Evolutionary conservation across 2,888 invertebrate genomes (phyloP), one percentile per base, ranked within the genome.

Genomic region (Sarcophaga carnaria): DNA sequence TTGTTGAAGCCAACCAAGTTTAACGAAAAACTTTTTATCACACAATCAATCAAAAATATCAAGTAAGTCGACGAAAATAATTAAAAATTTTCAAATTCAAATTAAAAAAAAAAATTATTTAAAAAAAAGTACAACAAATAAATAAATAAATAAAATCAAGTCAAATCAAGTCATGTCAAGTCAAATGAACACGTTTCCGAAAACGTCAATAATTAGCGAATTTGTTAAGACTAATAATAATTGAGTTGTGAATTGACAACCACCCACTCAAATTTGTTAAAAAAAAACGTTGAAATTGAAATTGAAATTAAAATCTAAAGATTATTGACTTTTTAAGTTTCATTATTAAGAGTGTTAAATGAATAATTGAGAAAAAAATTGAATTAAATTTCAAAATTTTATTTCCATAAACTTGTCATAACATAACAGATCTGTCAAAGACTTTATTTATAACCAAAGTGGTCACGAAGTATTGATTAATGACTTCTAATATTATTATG

Each of bases 31-130:
- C 14, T 60, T 59, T 47, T 12, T 69, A 62, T 49, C 12, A 79
- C 60, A 20, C 71, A 82, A 49, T 82, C 77, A 64, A 82, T 82
- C 86, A 87, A 84, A 87, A 87, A 87, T 84, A 87, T 81, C 86
- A 87, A 87, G 84, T 87, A 25, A 87, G 87, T 87, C 2, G 54
- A 14, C 10, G 37, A 37, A 37, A 37, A 37, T 2, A 37, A 37
- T 37, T 37, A 37, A 37, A 37, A 2, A 37, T 37, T 37, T 37
- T 37, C 8, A 2, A 27, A 49, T 37, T 63, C 37, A 45, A 75
- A 63, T 63, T n/a, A 71, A 20, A 69, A 27, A 12, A 66, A 47
- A 64, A 62, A 67, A 47, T 17, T 17, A 8, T 20, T 20, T 12
- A 45, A 45, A 64, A 45, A 66, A 54, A 54, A 27, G 20, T 69